A percentile compares a stretch with the other conserved stretches of the same genome.
These are phyloP conservation scores for Panthera leo DNA, from an alignment of 2,113 vertebrate genomes.

Conservation along the genomic window DNA sequence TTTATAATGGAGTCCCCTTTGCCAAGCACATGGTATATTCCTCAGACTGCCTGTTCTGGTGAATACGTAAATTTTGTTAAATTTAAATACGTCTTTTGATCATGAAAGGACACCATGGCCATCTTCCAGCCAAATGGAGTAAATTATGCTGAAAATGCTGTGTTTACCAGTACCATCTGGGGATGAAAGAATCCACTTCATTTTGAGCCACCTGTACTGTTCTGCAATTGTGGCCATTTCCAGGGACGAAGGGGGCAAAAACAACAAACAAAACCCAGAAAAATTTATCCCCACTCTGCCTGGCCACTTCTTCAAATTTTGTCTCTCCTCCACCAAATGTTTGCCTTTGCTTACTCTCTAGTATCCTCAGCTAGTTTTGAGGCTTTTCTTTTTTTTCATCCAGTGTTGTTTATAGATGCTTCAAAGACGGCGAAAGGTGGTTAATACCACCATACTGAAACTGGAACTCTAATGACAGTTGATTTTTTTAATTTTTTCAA, in stretches of 20 bases:
- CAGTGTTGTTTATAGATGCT: no score
- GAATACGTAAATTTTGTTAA: neutral
- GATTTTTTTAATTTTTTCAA: no score
- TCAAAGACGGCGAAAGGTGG: no score
- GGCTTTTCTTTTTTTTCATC: no score
- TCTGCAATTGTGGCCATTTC: neutral
- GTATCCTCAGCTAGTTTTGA: neutral
- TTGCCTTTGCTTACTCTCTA: neutral
- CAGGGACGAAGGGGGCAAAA: neutral
- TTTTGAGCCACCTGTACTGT: neutral
- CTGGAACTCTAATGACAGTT: no score
- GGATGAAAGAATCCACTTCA: neutral
- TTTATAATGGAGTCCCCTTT: neutral
- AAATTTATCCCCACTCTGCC: no score
- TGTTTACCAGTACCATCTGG: neutral
- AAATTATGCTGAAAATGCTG: neutral
- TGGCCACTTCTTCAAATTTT: neutral
- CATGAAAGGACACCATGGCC: neutral
- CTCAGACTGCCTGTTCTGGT: neutral
- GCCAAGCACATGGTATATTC: neutral
- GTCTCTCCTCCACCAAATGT: neutral
- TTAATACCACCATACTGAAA: no score
- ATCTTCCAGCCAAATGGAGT: neutral
- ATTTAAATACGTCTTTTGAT: neutral
- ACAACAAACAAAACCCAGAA: neutral